Percentiles rank a stretch among this genome's conserved stretches.
These are phyloP conservation scores for Steromphala cineraria DNA, from an alignment of 2,888 invertebrate genomes.

Conservation along the genomic window DNA sequence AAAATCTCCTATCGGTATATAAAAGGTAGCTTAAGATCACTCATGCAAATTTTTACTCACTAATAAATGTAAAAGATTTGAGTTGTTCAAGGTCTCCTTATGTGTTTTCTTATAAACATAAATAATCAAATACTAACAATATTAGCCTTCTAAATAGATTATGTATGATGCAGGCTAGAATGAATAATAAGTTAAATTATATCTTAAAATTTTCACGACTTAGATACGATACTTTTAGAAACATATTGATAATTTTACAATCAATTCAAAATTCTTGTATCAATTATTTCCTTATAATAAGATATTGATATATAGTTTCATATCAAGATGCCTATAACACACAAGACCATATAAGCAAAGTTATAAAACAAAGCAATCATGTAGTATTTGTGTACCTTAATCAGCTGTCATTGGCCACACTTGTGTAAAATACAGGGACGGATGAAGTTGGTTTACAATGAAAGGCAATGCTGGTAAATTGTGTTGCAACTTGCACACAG, in stretches of 20 bases:
- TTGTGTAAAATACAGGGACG: neutral
- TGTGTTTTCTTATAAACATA: too few species aligned
- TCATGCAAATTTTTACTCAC: neutral
- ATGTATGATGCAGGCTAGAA: neutral
- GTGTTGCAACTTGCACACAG: neutral
- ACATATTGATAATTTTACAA: too few species aligned
- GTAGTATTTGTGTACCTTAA: neutral
- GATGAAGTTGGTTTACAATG: neutral
- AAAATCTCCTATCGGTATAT: neutral
- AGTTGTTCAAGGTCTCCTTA: too few species aligned
- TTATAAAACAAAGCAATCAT: neutral
- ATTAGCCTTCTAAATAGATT: neutral
- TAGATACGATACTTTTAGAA: neutral
- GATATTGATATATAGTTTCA: neutral
- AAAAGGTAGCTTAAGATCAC: neutral
- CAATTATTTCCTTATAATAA: too few species aligned
- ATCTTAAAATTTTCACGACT: neutral
- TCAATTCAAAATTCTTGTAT: too few species aligned
- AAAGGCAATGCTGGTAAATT: conserved; percentile 13
- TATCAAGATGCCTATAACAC: neutral
- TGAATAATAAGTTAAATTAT: neutral
- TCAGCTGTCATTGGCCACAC: neutral
- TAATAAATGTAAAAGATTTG: neutral
- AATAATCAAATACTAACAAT: too few species aligned
- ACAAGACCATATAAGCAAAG: neutral